Percentiles rank a stretch among this genome's conserved stretches.
Evolutionary conservation across 1,140 invertebrate genomes (phyloP).

Genomic region (Chlorops oryzae): DNA sequence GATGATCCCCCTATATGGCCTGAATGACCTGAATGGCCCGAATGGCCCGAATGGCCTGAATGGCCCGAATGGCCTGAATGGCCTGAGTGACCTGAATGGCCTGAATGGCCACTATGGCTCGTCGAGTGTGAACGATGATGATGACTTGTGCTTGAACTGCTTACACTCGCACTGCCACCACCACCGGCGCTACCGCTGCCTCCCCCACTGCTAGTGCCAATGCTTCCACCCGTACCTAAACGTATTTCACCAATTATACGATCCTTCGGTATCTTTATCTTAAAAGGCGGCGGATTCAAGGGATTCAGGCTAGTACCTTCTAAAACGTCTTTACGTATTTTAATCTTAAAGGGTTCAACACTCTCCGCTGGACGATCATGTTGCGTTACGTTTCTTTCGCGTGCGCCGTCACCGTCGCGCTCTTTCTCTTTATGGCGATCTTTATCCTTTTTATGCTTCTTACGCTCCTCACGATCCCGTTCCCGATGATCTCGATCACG

Average conservation of each 20-base stretch:
- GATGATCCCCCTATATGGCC: conserved; percentile 4
- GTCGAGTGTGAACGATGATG: background rate
- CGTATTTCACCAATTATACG: conserved; percentile 49
- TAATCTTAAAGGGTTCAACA: conserved; percentile 53
- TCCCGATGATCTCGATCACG: too few relatives aligned
- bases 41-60: background rate
- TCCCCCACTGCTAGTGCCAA: background rate
- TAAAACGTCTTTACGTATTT: conserved; percentile 57
- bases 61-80: conserved; percentile 2
- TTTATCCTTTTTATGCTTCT: conserved; percentile 59
- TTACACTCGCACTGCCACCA: conserved; percentile 7
- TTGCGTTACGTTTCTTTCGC: conserved; percentile 14
- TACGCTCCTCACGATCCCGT: conserved; percentile 54
- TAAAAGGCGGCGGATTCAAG: conserved; percentile 48
- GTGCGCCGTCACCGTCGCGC: conserved; percentile 49
- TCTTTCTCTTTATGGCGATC: conserved; percentile 55
- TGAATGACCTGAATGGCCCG: conserved; percentile 13
- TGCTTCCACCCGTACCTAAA: background rate
- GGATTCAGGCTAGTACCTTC: conserved; percentile 33
- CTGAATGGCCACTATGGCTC: background rate
- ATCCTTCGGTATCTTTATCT: conserved; percentile 62
- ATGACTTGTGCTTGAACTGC: conserved; percentile 9
- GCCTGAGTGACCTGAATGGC: conserved; percentile 13
- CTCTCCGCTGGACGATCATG: conserved; percentile 22
- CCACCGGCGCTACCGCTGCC: conserved; percentile 16